phyloP scores from a whole-genome alignment of 2,113 vertebrate species.

The Melanostigma gelatinosum region DNA sequence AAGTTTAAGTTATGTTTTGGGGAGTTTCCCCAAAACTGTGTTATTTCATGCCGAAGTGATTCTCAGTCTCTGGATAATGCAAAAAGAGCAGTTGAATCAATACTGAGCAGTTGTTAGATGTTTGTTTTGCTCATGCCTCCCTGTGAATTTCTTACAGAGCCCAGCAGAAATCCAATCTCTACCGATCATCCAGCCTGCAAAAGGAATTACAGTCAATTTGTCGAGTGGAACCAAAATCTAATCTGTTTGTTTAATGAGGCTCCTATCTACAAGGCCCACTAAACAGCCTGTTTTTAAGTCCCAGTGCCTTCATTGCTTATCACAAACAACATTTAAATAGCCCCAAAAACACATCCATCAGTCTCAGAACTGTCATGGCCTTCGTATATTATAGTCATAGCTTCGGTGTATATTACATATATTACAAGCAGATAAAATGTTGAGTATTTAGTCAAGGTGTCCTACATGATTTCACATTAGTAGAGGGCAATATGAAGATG shows the following conservation, averaged over 20 bases:
- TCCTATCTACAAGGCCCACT: constrained; percentile 46
- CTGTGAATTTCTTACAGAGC: constrained; percentile 48
- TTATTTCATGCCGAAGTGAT: constrained; percentile 10
- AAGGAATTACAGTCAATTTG: constrained; percentile 68
- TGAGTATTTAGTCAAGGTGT: constrained; percentile 1
- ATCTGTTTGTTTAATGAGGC: constrained; percentile 73
- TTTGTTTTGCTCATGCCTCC: constrained; percentile 58
- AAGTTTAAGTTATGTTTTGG: no score
- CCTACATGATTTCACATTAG: neutral
- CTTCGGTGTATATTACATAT: neutral
- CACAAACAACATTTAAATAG: constrained; percentile 46
- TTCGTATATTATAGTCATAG: neutral
- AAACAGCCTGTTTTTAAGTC: constrained; percentile 45
- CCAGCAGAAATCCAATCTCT: constrained; percentile 66
- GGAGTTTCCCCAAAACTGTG: constrained; percentile 10
- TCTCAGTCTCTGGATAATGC: constrained; percentile 13
- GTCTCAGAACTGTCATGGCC: constrained; percentile 8
- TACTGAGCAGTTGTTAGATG: constrained; percentile 33
- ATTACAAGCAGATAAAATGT: neutral
- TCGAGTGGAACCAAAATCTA: constrained; percentile 75
- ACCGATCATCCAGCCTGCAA: constrained; percentile 64
- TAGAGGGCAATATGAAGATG: neutral
- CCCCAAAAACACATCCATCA: constrained; percentile 23
- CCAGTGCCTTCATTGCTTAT: constrained; percentile 46
- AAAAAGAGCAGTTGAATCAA: constrained; percentile 38